These are phyloP conservation scores for Crotalus helleri DNA, from an alignment of 2,113 vertebrate species.

Conservation along the genomic window DNA sequence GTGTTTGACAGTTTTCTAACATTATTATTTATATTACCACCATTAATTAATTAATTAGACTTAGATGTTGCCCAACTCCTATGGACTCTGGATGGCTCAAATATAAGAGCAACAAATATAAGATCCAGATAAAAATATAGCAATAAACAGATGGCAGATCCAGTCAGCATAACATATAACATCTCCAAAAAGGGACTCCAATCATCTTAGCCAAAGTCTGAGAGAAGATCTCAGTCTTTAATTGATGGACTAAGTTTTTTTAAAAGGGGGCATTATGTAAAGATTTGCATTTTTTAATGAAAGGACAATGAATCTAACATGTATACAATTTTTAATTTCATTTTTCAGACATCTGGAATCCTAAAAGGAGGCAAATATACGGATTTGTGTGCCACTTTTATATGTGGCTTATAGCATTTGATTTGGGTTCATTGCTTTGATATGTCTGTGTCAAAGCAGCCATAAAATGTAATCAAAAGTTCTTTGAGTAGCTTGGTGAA, in stretches of 20 bases:
- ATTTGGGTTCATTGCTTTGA: slow-evolving; percentile 10
- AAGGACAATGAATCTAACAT: slow-evolving; percentile 23
- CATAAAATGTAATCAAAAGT: slow-evolving; percentile 22
- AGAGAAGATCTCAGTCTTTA: background rate
- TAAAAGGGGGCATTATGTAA: background rate
- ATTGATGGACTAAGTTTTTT: background rate
- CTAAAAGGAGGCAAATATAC: background rate
- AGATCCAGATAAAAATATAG: background rate
- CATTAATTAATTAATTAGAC: background rate
- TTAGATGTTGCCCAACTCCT: background rate
- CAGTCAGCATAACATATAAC: background rate
- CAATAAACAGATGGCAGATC: background rate
- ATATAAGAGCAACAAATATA: background rate
- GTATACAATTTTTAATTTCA: slow-evolving; percentile 19
- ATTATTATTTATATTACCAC: slow-evolving; percentile 23
- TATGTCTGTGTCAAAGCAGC: slow-evolving; percentile 10
- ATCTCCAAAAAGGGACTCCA: background rate
- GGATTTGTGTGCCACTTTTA: slow-evolving; percentile 17
- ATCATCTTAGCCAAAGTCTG: background rate
- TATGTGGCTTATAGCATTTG: background rate
- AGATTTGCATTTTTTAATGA: background rate
- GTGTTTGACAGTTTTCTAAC: background rate
- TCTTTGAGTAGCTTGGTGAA: slow-evolving; percentile 26
- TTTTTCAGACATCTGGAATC: slow-evolving; percentile 33
- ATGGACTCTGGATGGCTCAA: background rate